Conservation (phyloP, 2,888 invertebrate species). For the Adela reaumurella region DNA sequence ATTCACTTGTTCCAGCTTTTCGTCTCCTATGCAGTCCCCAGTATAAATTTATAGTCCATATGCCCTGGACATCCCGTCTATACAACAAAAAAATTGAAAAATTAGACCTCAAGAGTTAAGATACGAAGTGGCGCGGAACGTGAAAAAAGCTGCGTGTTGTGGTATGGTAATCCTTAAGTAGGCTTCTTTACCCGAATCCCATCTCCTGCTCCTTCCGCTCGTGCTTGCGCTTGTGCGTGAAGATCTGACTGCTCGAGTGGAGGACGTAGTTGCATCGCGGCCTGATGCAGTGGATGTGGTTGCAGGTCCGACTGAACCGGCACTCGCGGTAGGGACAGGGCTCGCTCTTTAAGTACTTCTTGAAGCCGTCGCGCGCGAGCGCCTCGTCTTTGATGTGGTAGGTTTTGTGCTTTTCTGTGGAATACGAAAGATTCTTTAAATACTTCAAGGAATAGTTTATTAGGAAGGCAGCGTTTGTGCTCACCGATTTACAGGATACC, state of each 20-base stretch:
- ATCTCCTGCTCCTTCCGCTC: conserved; percentile 91
- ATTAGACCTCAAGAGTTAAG: too few relatives aligned
- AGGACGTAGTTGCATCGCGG: conserved; percentile 93
- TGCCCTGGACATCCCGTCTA: too few relatives aligned
- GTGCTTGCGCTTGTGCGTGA: conserved; percentile 96
- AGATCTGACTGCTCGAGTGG: conserved; percentile 94
- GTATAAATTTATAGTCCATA: too few relatives aligned
- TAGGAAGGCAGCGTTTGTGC: too few relatives aligned
- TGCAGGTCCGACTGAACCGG: conserved; percentile 90
- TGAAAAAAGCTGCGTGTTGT: too few relatives aligned
- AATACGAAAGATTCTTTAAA: conserved; percentile 19
- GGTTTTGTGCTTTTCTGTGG: conserved; percentile 97
- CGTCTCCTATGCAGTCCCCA: too few relatives aligned
- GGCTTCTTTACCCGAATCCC: conserved; percentile 78
- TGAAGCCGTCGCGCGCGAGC: conserved; percentile 92
- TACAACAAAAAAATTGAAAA: too few relatives aligned
- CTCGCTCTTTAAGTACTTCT: conserved; percentile 98
- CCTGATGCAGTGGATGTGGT: conserved; percentile 97
- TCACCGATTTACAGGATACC: too few relatives aligned
- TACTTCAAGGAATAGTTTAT: too few relatives aligned
- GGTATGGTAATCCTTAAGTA: too few relatives aligned
- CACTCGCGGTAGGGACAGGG: conserved; percentile 88
- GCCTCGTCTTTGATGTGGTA: conserved; percentile 98
- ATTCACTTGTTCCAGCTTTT: too few relatives aligned
- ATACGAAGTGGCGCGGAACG: too few relatives aligned